These are phyloP conservation scores for Cheirogaleus major DNA, from an alignment of 2,797 vertebrate species.

Conservation along the genomic window DNA sequence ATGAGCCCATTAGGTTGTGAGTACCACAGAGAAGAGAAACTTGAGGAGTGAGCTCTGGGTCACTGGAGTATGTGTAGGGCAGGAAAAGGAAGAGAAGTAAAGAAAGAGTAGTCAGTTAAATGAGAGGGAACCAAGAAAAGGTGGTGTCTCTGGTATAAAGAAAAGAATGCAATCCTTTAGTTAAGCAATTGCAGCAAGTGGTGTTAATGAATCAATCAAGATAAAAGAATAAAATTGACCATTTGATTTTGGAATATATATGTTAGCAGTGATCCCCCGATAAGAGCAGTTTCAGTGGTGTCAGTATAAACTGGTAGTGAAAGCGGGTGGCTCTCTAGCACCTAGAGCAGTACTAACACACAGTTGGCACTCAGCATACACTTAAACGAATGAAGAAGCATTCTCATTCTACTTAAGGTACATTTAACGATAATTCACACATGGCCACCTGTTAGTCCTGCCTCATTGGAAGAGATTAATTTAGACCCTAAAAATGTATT, in stretches of 20 bases:
- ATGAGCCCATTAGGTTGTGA: background rate
- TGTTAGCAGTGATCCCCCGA: background rate
- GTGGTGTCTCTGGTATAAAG: background rate
- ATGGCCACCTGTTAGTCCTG: background rate
- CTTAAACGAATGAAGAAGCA: background rate
- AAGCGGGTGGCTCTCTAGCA: background rate
- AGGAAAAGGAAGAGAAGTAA: background rate
- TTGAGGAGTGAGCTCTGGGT: background rate
- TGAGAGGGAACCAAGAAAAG: background rate
- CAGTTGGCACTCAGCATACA: background rate
- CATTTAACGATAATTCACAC: background rate
- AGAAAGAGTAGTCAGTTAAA: background rate
- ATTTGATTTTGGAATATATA: background rate
- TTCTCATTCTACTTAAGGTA: background rate
- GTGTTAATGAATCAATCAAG: background rate
- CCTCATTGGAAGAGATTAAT: background rate
- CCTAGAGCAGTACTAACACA: background rate
- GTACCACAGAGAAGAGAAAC: background rate
- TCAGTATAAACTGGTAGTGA: background rate
- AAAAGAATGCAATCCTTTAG: background rate
- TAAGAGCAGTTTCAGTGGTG: background rate
- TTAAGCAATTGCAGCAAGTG: background rate
- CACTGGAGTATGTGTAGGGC: background rate
- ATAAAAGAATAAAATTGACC: background rate
- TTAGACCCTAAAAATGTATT: background rate